Percentiles rank a stretch among this genome's conserved stretches.
Conservation (phyloP, 1,140 invertebrate genomes). For the Liolophura sinensis region DNA sequence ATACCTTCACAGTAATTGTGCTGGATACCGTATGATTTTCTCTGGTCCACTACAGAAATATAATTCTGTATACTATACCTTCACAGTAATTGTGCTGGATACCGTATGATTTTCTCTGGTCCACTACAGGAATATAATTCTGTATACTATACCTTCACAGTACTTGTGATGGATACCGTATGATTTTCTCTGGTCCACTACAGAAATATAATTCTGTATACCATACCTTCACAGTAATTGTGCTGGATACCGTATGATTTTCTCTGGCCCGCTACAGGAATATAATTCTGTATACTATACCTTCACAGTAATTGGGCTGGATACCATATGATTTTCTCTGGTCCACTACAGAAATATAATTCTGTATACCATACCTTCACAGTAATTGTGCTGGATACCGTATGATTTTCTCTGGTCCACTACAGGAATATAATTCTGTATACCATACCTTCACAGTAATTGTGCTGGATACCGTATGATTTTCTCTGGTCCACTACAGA, state of each 20-base stretch:
- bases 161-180: conserved; percentile 76
- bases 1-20: conserved; percentile 72
- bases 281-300: too few relatives aligned
- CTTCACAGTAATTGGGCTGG: too few relatives aligned
- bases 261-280: too few relatives aligned
- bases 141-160: conserved; percentile 70
- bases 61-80: not conserved
- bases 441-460: conserved; percentile 72
- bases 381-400: conserved; percentile 73
- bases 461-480: conserved; percentile 77
- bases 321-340: too few relatives aligned
- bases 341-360: too few relatives aligned
- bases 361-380: conserved; percentile 64
- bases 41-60: conserved; percentile 87
- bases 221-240: too few relatives aligned
- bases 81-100: not conserved
- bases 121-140: too few relatives aligned
- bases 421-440: too few relatives aligned
- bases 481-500: conserved; percentile 88
- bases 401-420: conserved; percentile 33
- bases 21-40: conserved; percentile 79
- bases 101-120: not conserved
- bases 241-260: too few relatives aligned
- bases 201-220: conserved; percentile 67
- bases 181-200: conserved; percentile 83